phyloP scores from a whole-genome alignment of 1,140 invertebrate genomes.

The Dendroctonus valens region DNA sequence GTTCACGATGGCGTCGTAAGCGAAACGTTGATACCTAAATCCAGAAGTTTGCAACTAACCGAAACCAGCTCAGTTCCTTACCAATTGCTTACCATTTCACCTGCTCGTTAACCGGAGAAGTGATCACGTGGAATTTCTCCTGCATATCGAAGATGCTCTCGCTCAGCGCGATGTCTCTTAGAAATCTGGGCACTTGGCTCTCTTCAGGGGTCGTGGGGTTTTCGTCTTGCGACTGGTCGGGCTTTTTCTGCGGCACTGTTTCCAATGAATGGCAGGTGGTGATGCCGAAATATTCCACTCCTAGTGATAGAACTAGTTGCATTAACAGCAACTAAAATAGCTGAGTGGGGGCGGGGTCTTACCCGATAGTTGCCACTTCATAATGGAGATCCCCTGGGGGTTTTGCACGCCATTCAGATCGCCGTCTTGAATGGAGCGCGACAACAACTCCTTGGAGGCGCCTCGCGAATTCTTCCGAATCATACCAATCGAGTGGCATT shows the following conservation, averaged over 20 bases:
- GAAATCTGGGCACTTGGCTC: slow-evolving; percentile 12
- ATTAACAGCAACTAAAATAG: not conserved
- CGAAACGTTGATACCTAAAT: slow-evolving; percentile 18
- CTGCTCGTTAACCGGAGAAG: slow-evolving; percentile 17
- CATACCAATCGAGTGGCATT: slow-evolving; percentile 22
- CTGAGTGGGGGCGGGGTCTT: not conserved
- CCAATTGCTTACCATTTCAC: slow-evolving; percentile 22
- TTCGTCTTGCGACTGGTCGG: not conserved
- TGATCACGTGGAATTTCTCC: slow-evolving; percentile 16
- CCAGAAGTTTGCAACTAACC: not conserved
- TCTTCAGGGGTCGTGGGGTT: slow-evolving; percentile 5
- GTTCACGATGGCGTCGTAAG: slow-evolving; percentile 16
- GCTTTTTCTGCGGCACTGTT: slow-evolving; percentile 10
- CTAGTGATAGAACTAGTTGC: slow-evolving; percentile 1
- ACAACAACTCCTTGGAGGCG: slow-evolving; percentile 12
- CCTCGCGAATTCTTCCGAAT: slow-evolving; percentile 19
- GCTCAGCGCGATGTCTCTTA: slow-evolving; percentile 19
- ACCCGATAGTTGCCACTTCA: slow-evolving; percentile 23
- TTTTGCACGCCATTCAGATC: slow-evolving; percentile 17
- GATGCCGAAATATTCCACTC: slow-evolving; percentile 15
- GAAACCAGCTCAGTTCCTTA: not conserved
- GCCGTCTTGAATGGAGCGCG: slow-evolving; percentile 7
- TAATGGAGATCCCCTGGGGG: slow-evolving; percentile 14
- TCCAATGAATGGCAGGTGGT: slow-evolving; percentile 21
- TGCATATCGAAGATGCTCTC: slow-evolving; percentile 19